A percentile compares a stretch with the other conserved stretches of the same genome.
Evolutionary conservation across 2,888 invertebrate genomes (phyloP).

Genomic region (Epinotia ramella): DNA sequence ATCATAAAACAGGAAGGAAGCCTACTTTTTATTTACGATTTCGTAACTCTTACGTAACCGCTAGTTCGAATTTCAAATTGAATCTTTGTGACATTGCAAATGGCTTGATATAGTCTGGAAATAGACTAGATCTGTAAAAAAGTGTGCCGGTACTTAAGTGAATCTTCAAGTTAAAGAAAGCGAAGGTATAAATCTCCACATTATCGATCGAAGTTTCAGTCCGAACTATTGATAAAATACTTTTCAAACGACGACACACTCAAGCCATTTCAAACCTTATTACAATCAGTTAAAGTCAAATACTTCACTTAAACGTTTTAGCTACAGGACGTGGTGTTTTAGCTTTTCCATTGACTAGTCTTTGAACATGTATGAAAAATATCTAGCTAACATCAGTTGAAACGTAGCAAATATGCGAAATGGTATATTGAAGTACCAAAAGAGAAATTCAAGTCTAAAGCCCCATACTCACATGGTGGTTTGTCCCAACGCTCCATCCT

Average conservation of each 20-base stretch:
- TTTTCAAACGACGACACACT: not conserved
- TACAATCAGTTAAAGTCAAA: not conserved
- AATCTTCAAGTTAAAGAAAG: not conserved
- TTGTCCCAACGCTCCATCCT: conserved; percentile 45
- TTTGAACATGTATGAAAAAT: not conserved
- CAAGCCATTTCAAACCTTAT: not conserved
- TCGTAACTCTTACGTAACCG: not conserved
- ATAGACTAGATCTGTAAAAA: too few relatives aligned
- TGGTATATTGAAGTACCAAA: not conserved
- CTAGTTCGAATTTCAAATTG: not conserved
- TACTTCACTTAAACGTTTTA: not conserved
- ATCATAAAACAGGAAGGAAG: too few relatives aligned
- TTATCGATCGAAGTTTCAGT: not conserved
- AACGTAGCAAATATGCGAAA: not conserved
- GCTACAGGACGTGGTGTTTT: not conserved
- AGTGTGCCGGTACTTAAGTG: too few relatives aligned
- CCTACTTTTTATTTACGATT: too few relatives aligned
- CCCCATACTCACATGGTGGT: conserved; percentile 56
- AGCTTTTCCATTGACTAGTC: not conserved
- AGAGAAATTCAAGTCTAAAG: not conserved
- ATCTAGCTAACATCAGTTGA: not conserved
- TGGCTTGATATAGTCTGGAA: too few relatives aligned
- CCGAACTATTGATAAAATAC: not conserved
- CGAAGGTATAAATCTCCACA: not conserved
- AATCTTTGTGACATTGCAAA: not conserved